Base-by-base conservation (phyloP, 2,888 invertebrate species). In the Uropetala carovei region DNA sequence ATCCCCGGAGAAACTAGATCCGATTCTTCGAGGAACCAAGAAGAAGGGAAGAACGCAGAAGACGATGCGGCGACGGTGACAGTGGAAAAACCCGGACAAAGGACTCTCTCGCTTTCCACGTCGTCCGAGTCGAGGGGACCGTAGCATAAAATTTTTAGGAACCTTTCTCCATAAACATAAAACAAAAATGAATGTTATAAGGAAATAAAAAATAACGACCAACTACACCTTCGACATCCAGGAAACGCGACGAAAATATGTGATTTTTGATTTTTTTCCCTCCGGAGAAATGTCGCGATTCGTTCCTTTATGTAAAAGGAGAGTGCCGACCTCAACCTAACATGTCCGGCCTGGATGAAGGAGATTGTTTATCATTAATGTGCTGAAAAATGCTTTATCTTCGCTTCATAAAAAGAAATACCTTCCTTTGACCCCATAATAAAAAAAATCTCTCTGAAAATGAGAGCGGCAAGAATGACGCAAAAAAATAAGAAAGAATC, bases 81-180 rank as follows among this genome's bases (percentile, higher is more conserved):
- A 22, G 27, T 60, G 59, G 86, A 27, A 7, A 27, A 60, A 16
- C 30, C 27, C 9, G 27, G 82, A 16, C 13, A 60, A 60, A 60
- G 30, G 27, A 59, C 86, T 27, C 86, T 14, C 10, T 58, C 86
- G 59, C 13, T 22, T 13, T 59, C 30, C 30, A 59, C 58, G 27
- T 59, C 86, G 58, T 27, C 59, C 9, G 86, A 86, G 27, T 86
- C 86, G 8, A 59, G 86, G 86, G 86, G 86, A 27, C 86, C 86
- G 86, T 86, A 86, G 86, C 86, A 60, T 22, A n/a, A 0, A n/a
- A 22, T 18, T 68, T 68, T 18, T 68, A 68, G 22, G 18, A 18
- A 22, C 68, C 68, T 10, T 68, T n/a, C 75, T 75, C 22, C 75
- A 1, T 1, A 43, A 27, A 75, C 75, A 22, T n/a, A 43, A 43